Evolutionary conservation across 2,888 invertebrate genomes (phyloP), one percentile per base, ranked within the genome.

Genomic region (Agonum fuliginosum): DNA sequence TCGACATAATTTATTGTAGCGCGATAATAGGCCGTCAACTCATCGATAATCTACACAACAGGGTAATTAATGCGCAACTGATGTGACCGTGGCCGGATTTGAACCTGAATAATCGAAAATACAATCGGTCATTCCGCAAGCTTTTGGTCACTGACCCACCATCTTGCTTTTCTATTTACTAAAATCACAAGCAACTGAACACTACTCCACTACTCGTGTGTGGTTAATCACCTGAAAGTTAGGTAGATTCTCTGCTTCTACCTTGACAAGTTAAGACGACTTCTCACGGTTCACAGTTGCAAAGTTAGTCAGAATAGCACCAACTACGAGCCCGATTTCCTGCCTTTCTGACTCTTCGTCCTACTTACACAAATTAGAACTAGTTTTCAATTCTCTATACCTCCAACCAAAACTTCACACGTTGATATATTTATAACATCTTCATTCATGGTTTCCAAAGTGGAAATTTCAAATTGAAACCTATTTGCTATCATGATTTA

Each of bases 371-470:
- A 62, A 62, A 62, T 62, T 62, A 62, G 17, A 30, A 62, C 58
- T 62, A 62, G 30, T 62, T 62, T 62, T 62, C 30, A 62, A 62
- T 62, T 62, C 58, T 62, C 19, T 62, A 51, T 22, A 51, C 1
- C 5, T 4, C 17, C 30, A 46, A 14, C 46, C 14, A 20, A 8
- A 62, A 62, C 27, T 62, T 62, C 19, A 62, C 27, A 62, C 30
- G 27, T 27, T 12, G 27, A 54, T 10, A 17, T 54, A 54, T 54
- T 22, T 30, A 30, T 30, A 30, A 3, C 30, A 30, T 30, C 8
- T 6, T 5, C 30, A n/a, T n/a, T n/a, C n/a, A n/a, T n/a, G n/a
- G n/a, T n/a, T n/a, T n/a, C n/a, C n/a, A n/a, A n/a, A n/a, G n/a
- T n/a, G n/a, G n/a, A n/a, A n/a, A n/a, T n/a, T n/a, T n/a, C n/a